Evolutionary conservation across 2,113 vertebrate species (phyloP).

Genomic region (Channa maculata): DNA sequence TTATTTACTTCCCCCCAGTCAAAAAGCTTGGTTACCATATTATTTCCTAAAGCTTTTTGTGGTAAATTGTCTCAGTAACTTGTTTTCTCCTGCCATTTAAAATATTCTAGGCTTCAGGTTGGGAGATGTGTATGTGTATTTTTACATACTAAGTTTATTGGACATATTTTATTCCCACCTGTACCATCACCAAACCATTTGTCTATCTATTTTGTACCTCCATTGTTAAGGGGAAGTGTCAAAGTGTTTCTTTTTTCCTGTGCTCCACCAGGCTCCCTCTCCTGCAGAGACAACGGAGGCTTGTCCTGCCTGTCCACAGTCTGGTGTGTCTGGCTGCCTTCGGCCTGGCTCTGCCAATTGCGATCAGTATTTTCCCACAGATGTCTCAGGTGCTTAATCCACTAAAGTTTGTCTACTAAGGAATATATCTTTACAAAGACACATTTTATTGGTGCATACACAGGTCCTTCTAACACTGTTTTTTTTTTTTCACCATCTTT

Average conservation of each 20-base stretch:
- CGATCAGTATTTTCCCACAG: conserved; percentile 97
- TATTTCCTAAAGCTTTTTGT: no score
- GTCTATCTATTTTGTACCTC: background rate
- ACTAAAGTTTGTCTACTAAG: background rate
- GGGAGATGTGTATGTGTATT: no score
- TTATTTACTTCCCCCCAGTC: no score
- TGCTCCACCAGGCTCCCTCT: conserved; percentile 84
- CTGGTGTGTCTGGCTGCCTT: conserved; percentile 93
- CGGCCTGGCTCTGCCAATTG: conserved; percentile 91
- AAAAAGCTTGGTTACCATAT: no score
- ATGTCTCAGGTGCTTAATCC: conserved; percentile 89
- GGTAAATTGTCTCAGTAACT: no score
- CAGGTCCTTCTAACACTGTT: no score
- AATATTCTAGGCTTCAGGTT: no score
- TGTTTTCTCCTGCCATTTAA: no score
- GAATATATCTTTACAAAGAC: background rate
- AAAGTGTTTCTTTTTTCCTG: background rate
- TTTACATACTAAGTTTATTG: no score
- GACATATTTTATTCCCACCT: no score
- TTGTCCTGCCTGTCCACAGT: conserved; percentile 91
- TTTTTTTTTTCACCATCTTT: no score
- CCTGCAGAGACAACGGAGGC: conserved; percentile 84
- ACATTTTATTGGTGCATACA: no score
- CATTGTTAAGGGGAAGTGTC: background rate
- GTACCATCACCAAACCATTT: background rate